phyloP scores from a whole-genome alignment of 2,888 invertebrate genomes.

The Nemotelus nigrinus region DNA sequence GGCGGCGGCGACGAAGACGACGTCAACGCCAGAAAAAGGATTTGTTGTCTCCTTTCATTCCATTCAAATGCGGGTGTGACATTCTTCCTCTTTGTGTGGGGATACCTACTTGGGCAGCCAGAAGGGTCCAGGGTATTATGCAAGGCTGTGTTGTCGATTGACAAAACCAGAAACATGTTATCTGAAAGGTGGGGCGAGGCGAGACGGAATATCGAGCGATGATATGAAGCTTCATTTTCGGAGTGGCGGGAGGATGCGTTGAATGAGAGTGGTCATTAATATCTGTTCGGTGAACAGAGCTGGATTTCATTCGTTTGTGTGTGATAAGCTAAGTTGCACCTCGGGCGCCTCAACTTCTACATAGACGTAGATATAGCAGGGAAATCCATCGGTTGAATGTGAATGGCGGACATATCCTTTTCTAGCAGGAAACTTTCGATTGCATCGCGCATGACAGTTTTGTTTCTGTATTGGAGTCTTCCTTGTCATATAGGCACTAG shows the following conservation, averaged over 20 bases:
- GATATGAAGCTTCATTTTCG: too few species aligned
- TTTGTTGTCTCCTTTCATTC: background rate
- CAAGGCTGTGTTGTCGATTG: background rate
- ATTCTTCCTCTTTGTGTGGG: background rate
- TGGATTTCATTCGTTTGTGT: conserved; percentile 1
- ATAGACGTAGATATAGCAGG: too few species aligned
- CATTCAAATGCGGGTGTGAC: background rate
- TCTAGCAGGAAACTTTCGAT: conserved; percentile 9
- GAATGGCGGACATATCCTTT: conserved; percentile 36
- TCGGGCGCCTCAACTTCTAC: too few species aligned
- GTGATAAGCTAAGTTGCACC: background rate
- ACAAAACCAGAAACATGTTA: background rate
- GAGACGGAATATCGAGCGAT: too few species aligned
- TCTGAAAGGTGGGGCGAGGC: too few species aligned
- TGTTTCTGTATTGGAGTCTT: conserved; percentile 33
- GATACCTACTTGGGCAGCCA: background rate
- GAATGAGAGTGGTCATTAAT: too few species aligned
- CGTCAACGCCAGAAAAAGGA: background rate
- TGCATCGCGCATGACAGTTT: conserved; percentile 28
- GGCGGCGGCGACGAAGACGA: too few species aligned
- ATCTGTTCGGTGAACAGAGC: background rate
- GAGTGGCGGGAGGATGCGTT: too few species aligned
- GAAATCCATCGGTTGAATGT: background rate
- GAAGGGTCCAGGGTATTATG: background rate
- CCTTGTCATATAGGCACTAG: background rate